Conservation (phyloP, 2,888 invertebrate species). For the Diadegma fenestrale region DNA sequence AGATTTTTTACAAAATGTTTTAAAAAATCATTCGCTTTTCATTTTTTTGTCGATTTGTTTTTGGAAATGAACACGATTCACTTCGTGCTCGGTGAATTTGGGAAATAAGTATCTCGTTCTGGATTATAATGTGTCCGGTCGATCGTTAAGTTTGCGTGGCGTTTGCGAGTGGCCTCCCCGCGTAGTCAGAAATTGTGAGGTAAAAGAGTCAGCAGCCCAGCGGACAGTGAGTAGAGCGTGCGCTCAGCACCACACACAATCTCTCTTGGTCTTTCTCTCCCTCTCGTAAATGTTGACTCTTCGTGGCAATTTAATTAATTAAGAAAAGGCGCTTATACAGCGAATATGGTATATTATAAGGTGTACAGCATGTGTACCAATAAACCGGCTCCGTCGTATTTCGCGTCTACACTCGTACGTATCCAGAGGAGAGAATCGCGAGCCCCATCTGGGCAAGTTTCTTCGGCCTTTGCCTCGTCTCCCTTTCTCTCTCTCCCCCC, state of each 20-base stretch:
- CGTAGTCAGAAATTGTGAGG: conserved; percentile 13
- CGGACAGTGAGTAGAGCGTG: conserved; percentile 10
- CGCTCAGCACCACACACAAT: background rate
- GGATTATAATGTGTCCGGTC: conserved; percentile 48
- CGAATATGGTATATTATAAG: conserved; percentile 46
- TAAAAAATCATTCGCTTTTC: background rate
- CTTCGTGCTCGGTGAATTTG: conserved; percentile 14
- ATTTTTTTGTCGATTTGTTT: background rate
- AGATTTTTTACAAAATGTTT: no score
- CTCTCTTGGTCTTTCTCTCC: background rate
- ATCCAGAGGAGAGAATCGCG: conserved; percentile 44
- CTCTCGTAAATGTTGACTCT: conserved; percentile 63
- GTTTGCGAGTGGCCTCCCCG: conserved; percentile 3
- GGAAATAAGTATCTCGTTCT: conserved; percentile 57
- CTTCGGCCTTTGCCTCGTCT: conserved; percentile 34
- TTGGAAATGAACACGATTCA: background rate
- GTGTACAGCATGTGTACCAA: conserved; percentile 54
- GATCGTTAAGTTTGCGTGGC: conserved; percentile 56
- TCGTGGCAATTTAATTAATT: conserved; percentile 70
- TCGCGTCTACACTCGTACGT: conserved; percentile 9
- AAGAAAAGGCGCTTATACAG: conserved; percentile 54
- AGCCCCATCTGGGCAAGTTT: conserved; percentile 64
- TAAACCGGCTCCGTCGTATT: conserved; percentile 53
- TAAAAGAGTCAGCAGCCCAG: conserved; percentile 24
- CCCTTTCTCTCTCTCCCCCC: background rate